Conservation (phyloP, 2,113 vertebrate genomes). For the Hemiprocne comata region DNA sequence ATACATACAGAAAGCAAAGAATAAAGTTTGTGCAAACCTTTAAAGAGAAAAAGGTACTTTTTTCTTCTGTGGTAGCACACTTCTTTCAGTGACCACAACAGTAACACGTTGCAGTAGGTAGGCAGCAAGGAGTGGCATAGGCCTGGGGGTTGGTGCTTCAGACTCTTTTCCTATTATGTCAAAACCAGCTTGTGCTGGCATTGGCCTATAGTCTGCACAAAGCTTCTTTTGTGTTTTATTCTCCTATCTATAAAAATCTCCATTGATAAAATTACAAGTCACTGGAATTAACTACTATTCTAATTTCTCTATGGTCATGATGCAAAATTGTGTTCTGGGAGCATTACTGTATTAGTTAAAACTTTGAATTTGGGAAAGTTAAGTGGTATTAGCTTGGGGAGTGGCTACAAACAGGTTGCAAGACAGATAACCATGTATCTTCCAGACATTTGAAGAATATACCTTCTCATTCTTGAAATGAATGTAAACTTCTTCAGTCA, state of each 20-base stretch:
- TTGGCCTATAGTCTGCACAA: background rate
- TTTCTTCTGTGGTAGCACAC: background rate
- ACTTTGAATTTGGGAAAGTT: background rate
- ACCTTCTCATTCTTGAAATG: background rate
- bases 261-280: background rate
- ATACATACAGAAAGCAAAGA: constrained; percentile 42
- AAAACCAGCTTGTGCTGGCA: background rate
- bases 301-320: background rate
- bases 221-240: background rate
- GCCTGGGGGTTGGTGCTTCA: background rate
- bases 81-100: background rate
- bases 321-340: background rate
- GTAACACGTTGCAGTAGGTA: background rate
- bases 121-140: background rate
- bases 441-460: background rate
- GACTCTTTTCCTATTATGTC: accelerated
- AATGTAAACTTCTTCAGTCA: constrained; percentile 7
- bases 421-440: background rate
- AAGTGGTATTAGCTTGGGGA: background rate
- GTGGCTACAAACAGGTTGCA: background rate
- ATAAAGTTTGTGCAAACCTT: constrained; percentile 30
- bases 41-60: background rate
- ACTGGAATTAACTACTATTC: background rate
- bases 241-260: background rate
- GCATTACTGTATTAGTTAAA: background rate